phyloP scores from a whole-genome alignment of 30 jellyfish, hydroid and myxozoan genomes.

The Sanderia malayensis region DNA sequence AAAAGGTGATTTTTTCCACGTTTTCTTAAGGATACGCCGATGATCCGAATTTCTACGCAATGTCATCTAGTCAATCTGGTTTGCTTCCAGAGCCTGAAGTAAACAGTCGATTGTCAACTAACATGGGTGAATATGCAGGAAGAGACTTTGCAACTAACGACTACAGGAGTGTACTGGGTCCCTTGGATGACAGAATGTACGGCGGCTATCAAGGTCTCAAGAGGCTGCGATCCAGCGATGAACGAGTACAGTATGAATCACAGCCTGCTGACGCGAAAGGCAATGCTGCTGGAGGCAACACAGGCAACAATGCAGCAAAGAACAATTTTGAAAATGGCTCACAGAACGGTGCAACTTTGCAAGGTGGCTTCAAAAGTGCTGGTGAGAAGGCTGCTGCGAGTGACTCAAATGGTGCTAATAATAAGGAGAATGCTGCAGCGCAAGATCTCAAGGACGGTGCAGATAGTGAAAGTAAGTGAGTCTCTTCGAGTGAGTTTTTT shows the following conservation, averaged over 20 bases:
- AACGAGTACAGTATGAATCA: neutral
- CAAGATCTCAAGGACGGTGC: neutral
- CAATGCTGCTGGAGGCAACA: neutral
- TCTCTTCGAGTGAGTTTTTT: too few relatives aligned
- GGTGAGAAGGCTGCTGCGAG: too few relatives aligned
- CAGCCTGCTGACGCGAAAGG: neutral
- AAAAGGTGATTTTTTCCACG: neutral
- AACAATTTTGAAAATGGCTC: too few relatives aligned
- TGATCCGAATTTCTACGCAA: neutral
- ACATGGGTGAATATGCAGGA: neutral
- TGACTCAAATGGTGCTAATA: neutral
- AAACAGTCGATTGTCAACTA: neutral
- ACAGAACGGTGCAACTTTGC: too few relatives aligned
- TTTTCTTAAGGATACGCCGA: neutral
- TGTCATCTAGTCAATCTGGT: neutral
- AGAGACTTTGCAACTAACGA: neutral
- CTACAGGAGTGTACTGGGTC: neutral
- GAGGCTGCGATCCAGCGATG: neutral
- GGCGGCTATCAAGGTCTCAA: neutral
- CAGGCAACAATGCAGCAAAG: too few relatives aligned
- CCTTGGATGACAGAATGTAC: slow-evolving; percentile 1
- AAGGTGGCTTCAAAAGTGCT: too few relatives aligned
- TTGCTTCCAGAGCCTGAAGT: neutral
- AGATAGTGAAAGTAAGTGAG: too few relatives aligned
- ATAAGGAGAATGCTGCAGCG: neutral